Evolutionary conservation across 2,888 invertebrate genomes (phyloP), one percentile per base, ranked within the genome.

Genomic region (Lepidonotus clava): DNA sequence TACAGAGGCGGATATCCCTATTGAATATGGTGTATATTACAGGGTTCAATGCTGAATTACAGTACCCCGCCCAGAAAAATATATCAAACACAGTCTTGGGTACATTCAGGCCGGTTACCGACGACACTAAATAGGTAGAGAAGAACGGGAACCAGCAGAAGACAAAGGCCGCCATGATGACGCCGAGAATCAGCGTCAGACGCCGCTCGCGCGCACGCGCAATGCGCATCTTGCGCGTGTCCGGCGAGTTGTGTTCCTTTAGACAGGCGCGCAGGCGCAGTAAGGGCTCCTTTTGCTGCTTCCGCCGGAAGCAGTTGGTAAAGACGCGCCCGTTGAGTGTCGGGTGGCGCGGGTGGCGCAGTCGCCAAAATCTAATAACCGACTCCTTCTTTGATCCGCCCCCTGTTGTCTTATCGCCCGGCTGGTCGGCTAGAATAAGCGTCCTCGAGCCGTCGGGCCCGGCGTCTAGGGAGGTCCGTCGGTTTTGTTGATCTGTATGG

Each of bases 101-200:
- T 88, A 92, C 92, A 87, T 91, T 91, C 56, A 89, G 87, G 5
- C 86, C 86, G 84, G 94, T 94, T 85, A 95, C 92, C 0, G 94
- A 94, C 21, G 94, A 93, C 34, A 94, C 92, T 0, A 95, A 92
- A 88, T 95, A 95, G 87, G 94, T 90, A 2, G 93, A 97, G 96
- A 99, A 99, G 95, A 99, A 99, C 6, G 99, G 99, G 93, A 99
- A 95, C 99, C 99, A 99, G 93, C 98, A 98, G 87, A 98, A 97
- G 91, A 99, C 99, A 94, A 99, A 99, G 91, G 98, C 98, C 88
- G 98, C 98, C 98, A 99, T 98, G 90, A 99, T 99, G 88, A 99
- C 96, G 53, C 99, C 99, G 90, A 99, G 95, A 90, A 99, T 98
- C 36, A 99, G 95, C 0, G 99, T 99, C 0, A 99, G 99, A 76